Percentiles rank a stretch among this genome's conserved stretches.
Conservation (phyloP, 1,140 invertebrate species). For the Apis mellifera region Amel_HAv3.1 CM009940.2:9257001-9257500, state of each 20-base stretch:
- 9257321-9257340: neutral
- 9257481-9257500: conserved; percentile 5
- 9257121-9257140: conserved; percentile 36
- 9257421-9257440: neutral
- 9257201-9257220: conserved; percentile 42
- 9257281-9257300: conserved; percentile 1
- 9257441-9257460: neutral
- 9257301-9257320: conserved; percentile 2
- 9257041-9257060: conserved; percentile 54
- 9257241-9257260: conserved; percentile 11
- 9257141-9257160: conserved; percentile 62
- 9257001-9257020: conserved; percentile 26
- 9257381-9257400: neutral
- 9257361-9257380: neutral
- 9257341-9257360: neutral
- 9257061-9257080: conserved; percentile 40
- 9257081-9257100: conserved; percentile 59
- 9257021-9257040: neutral
- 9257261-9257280: conserved; percentile 50
- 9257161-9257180: conserved; percentile 57
- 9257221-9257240: neutral
- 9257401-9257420: neutral
- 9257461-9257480: neutral
- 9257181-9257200: conserved; percentile 62
- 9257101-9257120: conserved; percentile 56